Evolutionary conservation across 2,113 vertebrate species (phyloP), one percentile per base, ranked within the genome.

Genomic region (Ptilonorhynchus violaceus): DNA sequence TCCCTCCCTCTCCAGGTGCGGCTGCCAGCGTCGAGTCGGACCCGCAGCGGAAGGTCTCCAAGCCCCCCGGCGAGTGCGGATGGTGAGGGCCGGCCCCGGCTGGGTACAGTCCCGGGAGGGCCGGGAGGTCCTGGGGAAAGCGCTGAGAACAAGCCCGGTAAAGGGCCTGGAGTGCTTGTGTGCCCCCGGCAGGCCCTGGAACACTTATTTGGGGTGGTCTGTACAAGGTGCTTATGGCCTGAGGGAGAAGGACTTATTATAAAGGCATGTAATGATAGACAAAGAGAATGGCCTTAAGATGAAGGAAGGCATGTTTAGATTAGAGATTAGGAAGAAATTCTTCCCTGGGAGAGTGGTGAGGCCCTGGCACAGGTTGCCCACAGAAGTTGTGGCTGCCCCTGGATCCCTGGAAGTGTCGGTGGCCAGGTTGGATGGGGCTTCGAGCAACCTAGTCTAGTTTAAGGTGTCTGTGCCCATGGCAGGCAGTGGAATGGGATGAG

Each of bases 11-110:
- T 42, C 66, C 83, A 98, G 98, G 83, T 68, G 97, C 89, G 47
- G 84, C 98, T 41, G 21, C 30, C 70, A 92, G 92, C 58, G 97
- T 98, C 15, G 89, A 93, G 50, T 97, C 98, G 94, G 94, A 98
- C 56, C 77, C 77, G 35, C 97, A 98, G 24, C 96, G 95, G 91
- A 94, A 97, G 39, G 42, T 98, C 6, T 98, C 98, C 53, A 98
- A 83, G 76, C 85, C 68, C 41, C 90, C 96, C 42, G 89, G 96
- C 53, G 98, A 98, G 85, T 84, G 69, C 14, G 98, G 98, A 85
- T 98, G 98, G 98, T 98, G 96, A 98, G 98, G 18, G 66, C 79
- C 30, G 44, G 18, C 13, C 23, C n/a, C 8, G 78, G 78, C 63
- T 33, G n/a, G 28, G 42, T 52, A 21, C 52, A 31, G 28, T 3